Conservation (phyloP, 2,888 invertebrate species). For the Scaptomyza polygonia region DNA sequence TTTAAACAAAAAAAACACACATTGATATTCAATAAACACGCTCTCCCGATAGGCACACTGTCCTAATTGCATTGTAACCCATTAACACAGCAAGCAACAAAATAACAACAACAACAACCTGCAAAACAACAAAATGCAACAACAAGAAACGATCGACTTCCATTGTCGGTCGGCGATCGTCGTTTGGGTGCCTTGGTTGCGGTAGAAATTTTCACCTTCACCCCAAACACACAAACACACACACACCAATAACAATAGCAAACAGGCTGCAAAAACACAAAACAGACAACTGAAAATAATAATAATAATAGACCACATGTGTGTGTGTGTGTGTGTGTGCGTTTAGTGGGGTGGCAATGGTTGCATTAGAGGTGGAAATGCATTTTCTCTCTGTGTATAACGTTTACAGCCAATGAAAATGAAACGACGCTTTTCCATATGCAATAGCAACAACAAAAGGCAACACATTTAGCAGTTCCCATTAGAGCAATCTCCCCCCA, state of each 20-base stretch:
- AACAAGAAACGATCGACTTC: constrained; percentile 48
- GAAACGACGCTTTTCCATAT: constrained; percentile 57
- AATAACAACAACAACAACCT: constrained; percentile 34
- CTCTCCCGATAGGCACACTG: constrained; percentile 49
- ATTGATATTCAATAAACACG: constrained; percentile 52
- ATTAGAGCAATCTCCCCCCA: constrained; percentile 31
- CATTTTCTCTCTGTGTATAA: constrained; percentile 44
- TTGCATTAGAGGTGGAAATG: constrained; percentile 25
- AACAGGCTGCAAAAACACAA: constrained; percentile 37
- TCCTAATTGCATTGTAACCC: constrained; percentile 78
- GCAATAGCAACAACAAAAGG: constrained; percentile 33
- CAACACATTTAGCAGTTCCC: constrained; percentile 60
- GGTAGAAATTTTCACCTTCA: constrained; percentile 72
- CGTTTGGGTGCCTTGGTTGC: constrained; percentile 36
- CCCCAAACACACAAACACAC: constrained; percentile 53
- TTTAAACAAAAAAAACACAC: constrained; percentile 6
- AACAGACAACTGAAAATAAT: constrained; percentile 41
- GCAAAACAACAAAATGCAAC: constrained; percentile 15
- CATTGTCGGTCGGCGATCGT: constrained; percentile 62
- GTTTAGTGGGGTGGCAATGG: constrained; percentile 15
- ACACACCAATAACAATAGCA: constrained; percentile 14
- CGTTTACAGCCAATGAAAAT: constrained; percentile 58
- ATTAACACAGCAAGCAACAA: constrained; percentile 63
- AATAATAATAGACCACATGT: constrained; percentile 53
- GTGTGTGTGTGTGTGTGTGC: constrained; percentile 11